Conservation (phyloP, 2,797 vertebrate species). For the Cottoperca gobio region DNA sequence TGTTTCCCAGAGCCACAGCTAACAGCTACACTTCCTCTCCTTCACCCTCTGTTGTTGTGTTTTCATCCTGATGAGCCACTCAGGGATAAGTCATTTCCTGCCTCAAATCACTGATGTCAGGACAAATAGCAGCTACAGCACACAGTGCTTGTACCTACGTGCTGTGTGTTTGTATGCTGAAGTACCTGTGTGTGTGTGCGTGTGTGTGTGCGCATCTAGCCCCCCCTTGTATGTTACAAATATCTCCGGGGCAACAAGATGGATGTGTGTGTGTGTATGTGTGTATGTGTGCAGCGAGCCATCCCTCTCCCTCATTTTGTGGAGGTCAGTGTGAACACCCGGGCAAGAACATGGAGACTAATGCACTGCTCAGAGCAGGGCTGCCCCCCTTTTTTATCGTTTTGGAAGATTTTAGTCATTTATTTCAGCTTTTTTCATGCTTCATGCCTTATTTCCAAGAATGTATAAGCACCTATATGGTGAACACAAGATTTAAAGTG, state of each 20-base stretch:
- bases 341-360: conserved; percentile 43
- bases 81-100: conserved; percentile 73
- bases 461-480: too few species aligned
- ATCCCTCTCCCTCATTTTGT: conserved; percentile 45
- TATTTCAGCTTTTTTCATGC: too few species aligned
- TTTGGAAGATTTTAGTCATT: too few species aligned
- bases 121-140: conserved; percentile 49
- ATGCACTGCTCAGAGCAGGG: conserved; percentile 9
- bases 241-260: conserved; percentile 69
- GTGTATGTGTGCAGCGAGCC: conserved; percentile 28
- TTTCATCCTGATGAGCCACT: conserved; percentile 67
- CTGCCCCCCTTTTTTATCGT: too few species aligned
- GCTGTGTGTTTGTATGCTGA: not conserved
- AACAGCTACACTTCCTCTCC: conserved; percentile 51
- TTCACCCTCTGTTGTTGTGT: conserved; percentile 67
- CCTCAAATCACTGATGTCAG: conserved; percentile 56
- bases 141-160: conserved; percentile 10
- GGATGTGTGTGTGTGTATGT: conserved; percentile 59
- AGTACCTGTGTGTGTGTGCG: not conserved
- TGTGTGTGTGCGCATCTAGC: conserved; percentile 9
- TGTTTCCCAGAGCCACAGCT: conserved; percentile 13
- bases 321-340: conserved; percentile 58
- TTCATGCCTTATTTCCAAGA: too few species aligned
- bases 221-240: conserved; percentile 36
- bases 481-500: too few species aligned